A percentile compares a stretch with the other conserved stretches of the same genome.
Conservation (phyloP, 2,797 vertebrate genomes). For the Erethizon dorsatum region DNA sequence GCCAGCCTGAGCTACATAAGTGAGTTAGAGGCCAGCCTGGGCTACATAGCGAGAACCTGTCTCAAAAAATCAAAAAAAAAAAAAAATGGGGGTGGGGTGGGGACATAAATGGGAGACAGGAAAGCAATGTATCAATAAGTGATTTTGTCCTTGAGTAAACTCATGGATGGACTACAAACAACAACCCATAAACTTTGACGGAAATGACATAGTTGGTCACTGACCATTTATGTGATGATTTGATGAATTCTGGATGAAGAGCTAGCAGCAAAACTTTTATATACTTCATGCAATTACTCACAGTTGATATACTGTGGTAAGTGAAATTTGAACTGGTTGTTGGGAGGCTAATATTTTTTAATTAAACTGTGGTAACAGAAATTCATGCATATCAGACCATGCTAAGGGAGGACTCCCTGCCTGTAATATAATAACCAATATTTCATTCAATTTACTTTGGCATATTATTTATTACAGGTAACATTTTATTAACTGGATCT, state of each 20-base stretch:
- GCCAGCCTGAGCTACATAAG: not conserved
- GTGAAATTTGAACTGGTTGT: constrained; percentile 23
- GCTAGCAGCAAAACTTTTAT: not conserved
- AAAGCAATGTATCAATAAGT: not conserved
- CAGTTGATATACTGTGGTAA: not conserved
- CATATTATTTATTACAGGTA: not conserved
- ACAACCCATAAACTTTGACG: not conserved
- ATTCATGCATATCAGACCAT: not conserved
- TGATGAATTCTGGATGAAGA: not conserved
- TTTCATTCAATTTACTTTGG: not conserved
- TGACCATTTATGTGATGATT: not conserved
- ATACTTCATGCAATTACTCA: not conserved
- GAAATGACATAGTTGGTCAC: not conserved
- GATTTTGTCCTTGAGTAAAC: not conserved
- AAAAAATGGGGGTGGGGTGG: too few species aligned
- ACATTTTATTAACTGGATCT: not conserved
- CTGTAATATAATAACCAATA: not conserved
- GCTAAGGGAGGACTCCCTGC: not conserved
- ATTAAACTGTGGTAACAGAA: constrained; percentile 25
- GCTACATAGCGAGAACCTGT: not conserved
- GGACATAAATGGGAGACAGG: not conserved
- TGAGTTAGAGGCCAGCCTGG: not conserved
- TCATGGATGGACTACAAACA: not conserved
- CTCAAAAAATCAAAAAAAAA: not conserved
- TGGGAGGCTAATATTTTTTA: constrained; percentile 35